Base-by-base conservation (phyloP, 2,113 vertebrate species). In the Elaphurus davidianus region DNA sequence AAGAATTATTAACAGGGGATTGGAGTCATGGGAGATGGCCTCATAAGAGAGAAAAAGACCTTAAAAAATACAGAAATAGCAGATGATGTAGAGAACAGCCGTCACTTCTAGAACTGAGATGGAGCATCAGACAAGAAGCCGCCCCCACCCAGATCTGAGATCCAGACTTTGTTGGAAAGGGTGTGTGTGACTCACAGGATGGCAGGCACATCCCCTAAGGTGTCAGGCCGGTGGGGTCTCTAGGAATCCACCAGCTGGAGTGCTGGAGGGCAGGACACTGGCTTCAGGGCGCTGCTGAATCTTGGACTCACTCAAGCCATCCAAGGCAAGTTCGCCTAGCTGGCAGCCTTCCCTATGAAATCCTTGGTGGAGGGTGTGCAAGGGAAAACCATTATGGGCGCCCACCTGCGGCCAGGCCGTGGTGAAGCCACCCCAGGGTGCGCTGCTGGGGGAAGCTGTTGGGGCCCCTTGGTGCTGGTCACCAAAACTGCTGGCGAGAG, bases 281-380 rank as follows among this genome's bases (percentile, higher is more conserved):
- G 21, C 30, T 14, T 11, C 55, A 84, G 54, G 57, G n/a, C 10
- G 13, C 3, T 17, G 3, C 13, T 45, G 17, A 9, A n/a, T 9
- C 14, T 60, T 33, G 21, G 33, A 12, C 28, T 76, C 16, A n/a
- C 33, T 78, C 90, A 74, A 57, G 23, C 43, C 57, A 5, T 11
- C 3, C 17, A 14, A 59, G 25, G 21, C 83, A 67, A 47, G 50
- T 27, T 36, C 5, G 0, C 25, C 45, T 21, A 13, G 2, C 55
- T 79, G 54, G 12, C 0, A 2, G 54, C n/a, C 62, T 12, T 21
- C 4, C 30, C 1, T 6, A 0, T 25, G n/a, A 47, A n/a, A 12
- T 40, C 27, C 60, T 4, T 25, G n/a, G 54, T 36, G 25, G 11
- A 27, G 7, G 81, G 3, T 57, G 11, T 52, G 83, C 14, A 40